Conservation (phyloP, 2,113 vertebrate species). For the Atherinomorus stipes region DNA sequence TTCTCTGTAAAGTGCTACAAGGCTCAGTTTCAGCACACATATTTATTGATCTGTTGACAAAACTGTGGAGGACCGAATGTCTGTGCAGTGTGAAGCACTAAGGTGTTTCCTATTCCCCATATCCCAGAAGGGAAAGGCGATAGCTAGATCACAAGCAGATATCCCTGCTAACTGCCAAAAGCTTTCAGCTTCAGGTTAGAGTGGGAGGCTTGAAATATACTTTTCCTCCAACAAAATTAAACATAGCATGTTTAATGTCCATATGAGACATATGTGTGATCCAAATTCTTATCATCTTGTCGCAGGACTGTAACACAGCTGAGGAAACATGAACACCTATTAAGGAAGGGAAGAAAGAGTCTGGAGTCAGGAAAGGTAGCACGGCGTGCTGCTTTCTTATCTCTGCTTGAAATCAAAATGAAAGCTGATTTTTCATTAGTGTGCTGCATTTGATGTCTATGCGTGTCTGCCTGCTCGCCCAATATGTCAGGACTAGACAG, state of each 20-base stretch:
- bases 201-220: neutral
- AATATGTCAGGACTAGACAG: conserved; percentile 61
- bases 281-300: neutral
- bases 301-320: neutral
- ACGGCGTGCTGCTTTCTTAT: conserved; percentile 25
- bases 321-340: neutral
- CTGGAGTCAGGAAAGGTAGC: conserved; percentile 7
- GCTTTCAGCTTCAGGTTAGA: conserved; percentile 11
- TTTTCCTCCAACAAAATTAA: conserved; percentile 11
- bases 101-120: conserved; percentile 19
- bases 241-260: neutral
- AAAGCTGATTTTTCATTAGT: conserved; percentile 32
- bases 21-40: conserved; percentile 42
- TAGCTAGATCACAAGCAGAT: conserved; percentile 2
- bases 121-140: conserved; percentile 29
- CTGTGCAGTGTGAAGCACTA: conserved; percentile 25
- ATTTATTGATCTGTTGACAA: conserved; percentile 65
- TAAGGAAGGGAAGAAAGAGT: neutral
- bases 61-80: conserved; percentile 41
- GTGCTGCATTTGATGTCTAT: conserved; percentile 34
- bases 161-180: conserved; percentile 26
- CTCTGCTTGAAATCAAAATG: conserved; percentile 23
- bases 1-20: conserved; percentile 39
- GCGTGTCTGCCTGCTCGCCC: conserved; percentile 49
- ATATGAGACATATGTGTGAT: neutral